These are phyloP conservation scores for Bovichtus diacanthus DNA, from an alignment of 2,797 vertebrate species.

Conservation along the genomic window DNA sequence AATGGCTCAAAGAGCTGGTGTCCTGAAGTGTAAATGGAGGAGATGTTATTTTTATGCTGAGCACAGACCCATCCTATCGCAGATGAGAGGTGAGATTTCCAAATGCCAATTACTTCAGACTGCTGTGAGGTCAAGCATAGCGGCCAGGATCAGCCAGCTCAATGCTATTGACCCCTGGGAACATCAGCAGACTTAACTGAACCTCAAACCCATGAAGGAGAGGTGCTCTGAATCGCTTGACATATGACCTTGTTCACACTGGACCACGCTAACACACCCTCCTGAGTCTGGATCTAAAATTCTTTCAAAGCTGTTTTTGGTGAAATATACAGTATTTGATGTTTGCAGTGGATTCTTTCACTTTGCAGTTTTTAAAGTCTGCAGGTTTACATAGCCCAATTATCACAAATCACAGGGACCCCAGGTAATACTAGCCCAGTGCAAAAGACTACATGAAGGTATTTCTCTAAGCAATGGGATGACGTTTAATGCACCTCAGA, in stretches of 20 bases:
- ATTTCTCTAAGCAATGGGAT: background rate
- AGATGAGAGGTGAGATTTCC: constrained; percentile 63
- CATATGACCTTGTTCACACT: constrained; percentile 12
- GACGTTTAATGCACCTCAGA: background rate
- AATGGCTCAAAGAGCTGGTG: constrained; percentile 11
- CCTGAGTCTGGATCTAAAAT: background rate
- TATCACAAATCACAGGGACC: constrained; percentile 1
- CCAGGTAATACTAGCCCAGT: background rate
- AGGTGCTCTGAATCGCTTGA: constrained; percentile 21
- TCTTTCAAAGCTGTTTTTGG: constrained; percentile 6
- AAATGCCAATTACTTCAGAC: constrained; percentile 67
- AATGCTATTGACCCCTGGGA: constrained; percentile 42
- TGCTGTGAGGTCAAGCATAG: constrained; percentile 56
- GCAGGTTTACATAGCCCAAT: background rate
- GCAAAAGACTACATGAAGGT: background rate
- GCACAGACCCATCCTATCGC: constrained; percentile 37
- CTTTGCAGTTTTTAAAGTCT: background rate
- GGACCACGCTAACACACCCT: constrained; percentile 1
- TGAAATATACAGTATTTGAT: background rate
- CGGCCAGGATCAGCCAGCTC: constrained; percentile 49
- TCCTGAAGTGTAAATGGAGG: constrained; percentile 42
- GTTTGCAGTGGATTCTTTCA: background rate
- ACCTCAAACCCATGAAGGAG: constrained; percentile 35
- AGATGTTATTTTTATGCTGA: constrained; percentile 59
- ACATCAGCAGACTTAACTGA: constrained; percentile 39